Evolutionary conservation across 1,140 invertebrate species (phyloP).

Genomic region (Liolophura sinensis): DNA sequence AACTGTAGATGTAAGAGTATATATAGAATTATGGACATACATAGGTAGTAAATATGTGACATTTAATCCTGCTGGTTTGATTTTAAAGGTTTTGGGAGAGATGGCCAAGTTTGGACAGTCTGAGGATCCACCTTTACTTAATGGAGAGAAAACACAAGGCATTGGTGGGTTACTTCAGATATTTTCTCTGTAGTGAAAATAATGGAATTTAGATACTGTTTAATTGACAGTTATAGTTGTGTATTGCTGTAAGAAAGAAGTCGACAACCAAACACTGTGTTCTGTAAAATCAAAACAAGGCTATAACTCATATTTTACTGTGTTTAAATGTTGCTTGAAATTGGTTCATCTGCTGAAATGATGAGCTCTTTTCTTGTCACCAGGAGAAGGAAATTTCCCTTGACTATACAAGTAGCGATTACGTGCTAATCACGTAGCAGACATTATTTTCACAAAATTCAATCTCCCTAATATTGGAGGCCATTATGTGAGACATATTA

Average conservation of each 20-base stretch:
- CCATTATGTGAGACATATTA: too few relatives aligned
- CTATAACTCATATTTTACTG: neutral
- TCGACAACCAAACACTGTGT: conserved; percentile 4
- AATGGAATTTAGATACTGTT: neutral
- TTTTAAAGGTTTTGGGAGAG: conserved; percentile 25
- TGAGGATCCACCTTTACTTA: conserved; percentile 79
- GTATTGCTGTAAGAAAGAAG: too few relatives aligned
- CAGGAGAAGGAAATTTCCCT: neutral
- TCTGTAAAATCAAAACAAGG: conserved; percentile 8
- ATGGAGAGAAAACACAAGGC: conserved; percentile 84
- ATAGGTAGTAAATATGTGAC: neutral
- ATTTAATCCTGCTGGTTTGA: neutral
- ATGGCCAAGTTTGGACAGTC: conserved; percentile 39
- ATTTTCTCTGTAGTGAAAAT: neutral
- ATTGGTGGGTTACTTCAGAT: conserved; percentile 44
- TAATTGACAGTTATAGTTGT: conserved; percentile 3
- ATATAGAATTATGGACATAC: neutral
- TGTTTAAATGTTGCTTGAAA: neutral
- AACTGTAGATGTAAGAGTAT: neutral
- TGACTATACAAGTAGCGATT: neutral
- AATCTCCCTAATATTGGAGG: too few relatives aligned
- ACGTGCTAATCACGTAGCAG: too few relatives aligned
- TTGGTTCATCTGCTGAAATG: neutral
- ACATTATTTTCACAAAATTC: too few relatives aligned
- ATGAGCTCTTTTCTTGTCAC: neutral